Evolutionary conservation across 1,140 invertebrate species (phyloP).

Genomic region (Bombus confusus): DNA sequence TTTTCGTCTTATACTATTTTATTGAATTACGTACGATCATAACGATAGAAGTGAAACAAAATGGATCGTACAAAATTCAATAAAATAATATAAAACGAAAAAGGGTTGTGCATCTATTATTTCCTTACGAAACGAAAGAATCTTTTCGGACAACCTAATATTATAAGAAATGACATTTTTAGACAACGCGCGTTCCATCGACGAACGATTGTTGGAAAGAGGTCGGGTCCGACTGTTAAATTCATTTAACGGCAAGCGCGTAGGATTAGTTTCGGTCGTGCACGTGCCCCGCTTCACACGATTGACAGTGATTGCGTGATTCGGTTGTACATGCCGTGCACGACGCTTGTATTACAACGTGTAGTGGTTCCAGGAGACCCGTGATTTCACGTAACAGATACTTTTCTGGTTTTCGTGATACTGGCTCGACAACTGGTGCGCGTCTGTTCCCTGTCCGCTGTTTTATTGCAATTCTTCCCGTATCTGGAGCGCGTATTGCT

Average conservation of each 20-base stretch:
- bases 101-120: too few relatives aligned
- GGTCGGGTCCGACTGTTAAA: slow-evolving; percentile 16
- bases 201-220: neutral
- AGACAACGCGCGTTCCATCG: neutral
- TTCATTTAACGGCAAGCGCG: slow-evolving; percentile 35
- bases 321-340: slow-evolving; percentile 54
- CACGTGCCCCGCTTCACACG: slow-evolving; percentile 78
- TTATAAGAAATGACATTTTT: too few relatives aligned
- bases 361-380: slow-evolving; percentile 15
- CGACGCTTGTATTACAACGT: neutral
- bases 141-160: too few relatives aligned
- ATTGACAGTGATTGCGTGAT: slow-evolving; percentile 80
- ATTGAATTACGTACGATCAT: too few relatives aligned
- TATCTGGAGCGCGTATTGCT: neutral
- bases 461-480: neutral
- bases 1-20: too few relatives aligned
- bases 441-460: neutral
- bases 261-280: slow-evolving; percentile 49
- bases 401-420: slow-evolving; percentile 1
- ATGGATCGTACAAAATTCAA: too few relatives aligned
- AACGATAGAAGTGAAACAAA: too few relatives aligned
- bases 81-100: too few relatives aligned
- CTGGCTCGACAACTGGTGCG: neutral
- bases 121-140: too few relatives aligned
- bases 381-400: slow-evolving; percentile 34